Evolutionary conservation across 2,797 vertebrate genomes (phyloP).

Genomic region (Neostethus bicornis): DNA sequence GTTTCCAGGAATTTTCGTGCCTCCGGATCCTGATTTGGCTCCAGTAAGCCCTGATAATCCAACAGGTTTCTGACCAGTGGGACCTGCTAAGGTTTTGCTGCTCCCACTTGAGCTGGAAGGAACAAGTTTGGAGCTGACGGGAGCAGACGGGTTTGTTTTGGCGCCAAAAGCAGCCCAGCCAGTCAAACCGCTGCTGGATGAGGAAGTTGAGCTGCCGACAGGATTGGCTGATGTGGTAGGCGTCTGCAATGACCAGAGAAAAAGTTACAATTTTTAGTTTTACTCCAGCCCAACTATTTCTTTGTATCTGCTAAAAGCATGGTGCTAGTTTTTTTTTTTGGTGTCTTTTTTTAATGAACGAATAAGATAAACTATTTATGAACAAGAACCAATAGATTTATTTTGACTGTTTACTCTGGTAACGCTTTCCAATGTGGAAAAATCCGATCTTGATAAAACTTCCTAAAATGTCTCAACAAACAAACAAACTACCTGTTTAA

Average conservation of each 20-base stretch:
- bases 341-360: too few species aligned
- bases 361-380: too few species aligned
- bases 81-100: constrained; percentile 82
- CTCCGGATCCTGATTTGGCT: constrained; percentile 84
- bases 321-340: too few species aligned
- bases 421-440: too few species aligned
- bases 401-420: too few species aligned
- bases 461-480: too few species aligned
- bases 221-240: constrained; percentile 87
- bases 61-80: constrained; percentile 87
- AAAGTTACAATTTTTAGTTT: neutral
- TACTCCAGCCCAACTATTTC: too few species aligned
- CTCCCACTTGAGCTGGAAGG: constrained; percentile 78
- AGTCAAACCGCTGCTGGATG: constrained; percentile 88
- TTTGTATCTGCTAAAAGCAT: too few species aligned
- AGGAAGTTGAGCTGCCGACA: constrained; percentile 80
- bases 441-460: too few species aligned
- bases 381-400: too few species aligned
- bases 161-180: constrained; percentile 96
- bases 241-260: constrained; percentile 72
- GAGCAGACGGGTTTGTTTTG: constrained; percentile 87
- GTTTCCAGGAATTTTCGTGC: constrained; percentile 81
- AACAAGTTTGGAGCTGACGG: constrained; percentile 86
- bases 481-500: too few species aligned
- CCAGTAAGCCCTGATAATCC: constrained; percentile 87